Evolutionary conservation across 2,113 vertebrate genomes (phyloP), one percentile per base, ranked within the genome.

Genomic region (Carassius auratus): DNA sequence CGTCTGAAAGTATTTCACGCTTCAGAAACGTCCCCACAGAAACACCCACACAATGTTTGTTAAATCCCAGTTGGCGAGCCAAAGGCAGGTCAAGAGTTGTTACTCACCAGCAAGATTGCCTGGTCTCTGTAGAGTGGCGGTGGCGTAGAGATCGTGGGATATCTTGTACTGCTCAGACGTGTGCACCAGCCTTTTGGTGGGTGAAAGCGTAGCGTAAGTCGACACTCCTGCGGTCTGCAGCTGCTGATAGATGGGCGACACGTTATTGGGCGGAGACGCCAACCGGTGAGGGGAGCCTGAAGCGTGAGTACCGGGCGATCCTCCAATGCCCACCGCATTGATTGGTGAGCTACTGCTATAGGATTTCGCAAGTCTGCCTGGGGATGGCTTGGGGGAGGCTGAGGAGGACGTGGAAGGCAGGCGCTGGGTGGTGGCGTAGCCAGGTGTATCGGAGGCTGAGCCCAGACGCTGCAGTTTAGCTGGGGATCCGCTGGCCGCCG

Each of bases 111-210:
- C 96, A 61, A 99, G 95, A 89, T 97, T 99, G 92, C 97, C 98
- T 13, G 97, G 97, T 91, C 98, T 96, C 94, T 99, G 98, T 81
- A 98, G 95, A 9, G 97, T 99, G 88, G 97, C 97, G 4, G 96
- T 97, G 88, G 97, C 97, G 89, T 98, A 98, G 76, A 99, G 96
- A 91, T 99, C 97, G 92, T 98, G 97, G 85, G 97, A 96, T 89
- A 97, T 97, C 94, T 99, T 99, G 95, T 97, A 98, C 93, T 96
- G 97, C 90, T 99, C 97, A 48, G 97, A 95, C 75, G 97, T 94
- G 94, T 98, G 97, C 85, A 97, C 96, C 92, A 98, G 95, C 85
- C 97, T 95, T 93, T 99, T 99, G 92, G 96, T 95, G 87, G 98
- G 98, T 90, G 98, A 98, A 91, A 99, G 94, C 36, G 98, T 99